Evolutionary conservation across 1,140 invertebrate genomes (phyloP), one percentile per base, ranked within the genome.

Genomic region (Drosophila navojoa): DNA sequence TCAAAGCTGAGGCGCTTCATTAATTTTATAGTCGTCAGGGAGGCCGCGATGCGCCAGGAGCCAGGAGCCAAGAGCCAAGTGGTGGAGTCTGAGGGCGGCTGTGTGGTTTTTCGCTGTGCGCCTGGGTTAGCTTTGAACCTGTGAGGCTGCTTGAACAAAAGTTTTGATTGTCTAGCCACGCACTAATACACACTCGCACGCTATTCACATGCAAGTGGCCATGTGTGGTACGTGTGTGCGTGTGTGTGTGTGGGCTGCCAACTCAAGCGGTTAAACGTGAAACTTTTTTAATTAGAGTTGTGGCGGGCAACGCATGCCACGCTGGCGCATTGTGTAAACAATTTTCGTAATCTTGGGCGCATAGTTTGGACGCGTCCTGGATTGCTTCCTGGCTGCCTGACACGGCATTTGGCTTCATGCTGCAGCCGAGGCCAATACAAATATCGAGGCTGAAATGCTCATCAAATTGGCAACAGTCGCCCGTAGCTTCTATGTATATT

Each of bases 211-310:
- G 58, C 25, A 42, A 38, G 35, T 38, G 11, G 6, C 35, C 67
- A 71, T 61, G 63, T 71, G 58, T 45, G 16, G 60, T 63, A 32
- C 61, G 71, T 67, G 75, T 66, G 64, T 63, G 53, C 47, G 53
- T 63, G 60, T 19, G 61, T n/a, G 47, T 32, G 22, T 58, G 66
- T 57, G 32, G 55, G 53, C 13, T 63, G 72, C 76, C 64, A 79
- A 89, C 76, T 89, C 70, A 79, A 87, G 82, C 89, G 84, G 84
- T 87, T 87, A 87, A 87, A 84, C 84, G 84, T 89, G 76, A 87
- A 87, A 87, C 73, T 87, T 87, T 87, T 87, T 89, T 87, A 87
- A 87, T 87, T 89, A 87, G 85, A 90, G 84, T 84, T 87, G 84
- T 82, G 87, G 84, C 58, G 84, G 76, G 66, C 79, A 90, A 61